Evolutionary conservation across 2,797 vertebrate genomes (phyloP).

Genomic region (Hyperoplus lanceolatus): DNA sequence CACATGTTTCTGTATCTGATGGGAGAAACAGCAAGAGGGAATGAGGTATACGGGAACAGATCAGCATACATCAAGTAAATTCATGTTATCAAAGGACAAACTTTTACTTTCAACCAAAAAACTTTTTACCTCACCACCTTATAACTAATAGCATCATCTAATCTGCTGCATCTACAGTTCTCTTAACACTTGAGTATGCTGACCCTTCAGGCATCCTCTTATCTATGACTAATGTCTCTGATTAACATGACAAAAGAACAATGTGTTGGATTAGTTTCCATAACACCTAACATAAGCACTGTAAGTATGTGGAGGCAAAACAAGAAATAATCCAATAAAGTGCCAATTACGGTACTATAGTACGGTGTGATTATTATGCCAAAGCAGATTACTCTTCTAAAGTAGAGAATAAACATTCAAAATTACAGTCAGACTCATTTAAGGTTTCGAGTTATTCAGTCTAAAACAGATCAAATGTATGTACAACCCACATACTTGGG

Average conservation of each 20-base stretch:
- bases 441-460: not conserved
- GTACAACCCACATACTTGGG: not conserved
- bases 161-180: slow-evolving; percentile 19
- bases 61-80: slow-evolving; percentile 2
- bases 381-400: not conserved
- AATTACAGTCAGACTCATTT: not conserved
- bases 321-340: not conserved
- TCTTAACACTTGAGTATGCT: slow-evolving; percentile 24
- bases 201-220: slow-evolving; percentile 26
- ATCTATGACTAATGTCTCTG: slow-evolving; percentile 27
- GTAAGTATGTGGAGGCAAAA: not conserved
- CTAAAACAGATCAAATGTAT: not conserved
- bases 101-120: not conserved
- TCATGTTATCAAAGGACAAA: not conserved
- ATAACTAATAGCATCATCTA: slow-evolving; percentile 11
- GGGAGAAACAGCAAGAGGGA: slow-evolving; percentile 23
- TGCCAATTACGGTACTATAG: not conserved
- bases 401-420: not conserved
- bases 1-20: slow-evolving; percentile 94
- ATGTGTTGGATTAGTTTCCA: slow-evolving; percentile 3
- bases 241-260: slow-evolving; percentile 39
- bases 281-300: not conserved
- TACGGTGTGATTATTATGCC: not conserved
- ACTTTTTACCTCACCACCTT: not conserved
- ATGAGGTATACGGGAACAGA: slow-evolving; percentile 20